These are phyloP conservation scores for Xylocampa areola DNA, from an alignment of 2,888 invertebrate species.

Conservation along the genomic window DNA sequence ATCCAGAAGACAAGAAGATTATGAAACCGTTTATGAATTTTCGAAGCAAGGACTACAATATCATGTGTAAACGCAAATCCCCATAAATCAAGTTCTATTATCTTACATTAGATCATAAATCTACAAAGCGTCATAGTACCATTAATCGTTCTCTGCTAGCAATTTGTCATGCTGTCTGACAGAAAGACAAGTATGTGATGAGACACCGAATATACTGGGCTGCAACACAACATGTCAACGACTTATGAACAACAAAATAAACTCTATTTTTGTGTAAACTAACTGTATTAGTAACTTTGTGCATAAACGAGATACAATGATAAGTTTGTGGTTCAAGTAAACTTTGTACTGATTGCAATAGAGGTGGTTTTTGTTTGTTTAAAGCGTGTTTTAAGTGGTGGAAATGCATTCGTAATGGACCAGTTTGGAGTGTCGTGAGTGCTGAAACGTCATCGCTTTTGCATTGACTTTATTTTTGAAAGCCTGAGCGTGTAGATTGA, in stretches of 20 bases:
- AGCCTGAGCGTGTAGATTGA: background rate
- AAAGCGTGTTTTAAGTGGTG: constrained; percentile 24
- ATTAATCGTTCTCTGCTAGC: constrained; percentile 79
- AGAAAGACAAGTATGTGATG: constrained; percentile 68
- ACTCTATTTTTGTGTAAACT: constrained; percentile 38
- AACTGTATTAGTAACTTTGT: constrained; percentile 21
- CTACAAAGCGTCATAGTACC: constrained; percentile 72
- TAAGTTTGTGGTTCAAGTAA: constrained; percentile 15
- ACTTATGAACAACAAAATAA: constrained; percentile 13
- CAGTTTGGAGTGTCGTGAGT: constrained; percentile 37
- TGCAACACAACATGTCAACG: constrained; percentile 2
- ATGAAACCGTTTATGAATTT: background rate
- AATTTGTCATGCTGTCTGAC: constrained; percentile 83
- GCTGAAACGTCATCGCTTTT: constrained; percentile 34
- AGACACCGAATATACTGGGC: constrained; percentile 40
- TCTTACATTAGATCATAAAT: constrained; percentile 75
- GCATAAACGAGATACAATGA: constrained; percentile 17
- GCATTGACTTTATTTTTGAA: constrained; percentile 16
- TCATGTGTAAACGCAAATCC: constrained; percentile 14
- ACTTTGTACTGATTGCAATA: constrained; percentile 12
- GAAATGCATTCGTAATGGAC: constrained; percentile 59
- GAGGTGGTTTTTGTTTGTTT: constrained; percentile 28
- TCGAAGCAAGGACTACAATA: background rate
- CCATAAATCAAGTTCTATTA: constrained; percentile 70
- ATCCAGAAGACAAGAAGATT: too few species aligned